Evolutionary conservation across 2,113 vertebrate species (phyloP), one percentile per base, ranked within the genome.

Genomic region (Panthera leo): DNA sequence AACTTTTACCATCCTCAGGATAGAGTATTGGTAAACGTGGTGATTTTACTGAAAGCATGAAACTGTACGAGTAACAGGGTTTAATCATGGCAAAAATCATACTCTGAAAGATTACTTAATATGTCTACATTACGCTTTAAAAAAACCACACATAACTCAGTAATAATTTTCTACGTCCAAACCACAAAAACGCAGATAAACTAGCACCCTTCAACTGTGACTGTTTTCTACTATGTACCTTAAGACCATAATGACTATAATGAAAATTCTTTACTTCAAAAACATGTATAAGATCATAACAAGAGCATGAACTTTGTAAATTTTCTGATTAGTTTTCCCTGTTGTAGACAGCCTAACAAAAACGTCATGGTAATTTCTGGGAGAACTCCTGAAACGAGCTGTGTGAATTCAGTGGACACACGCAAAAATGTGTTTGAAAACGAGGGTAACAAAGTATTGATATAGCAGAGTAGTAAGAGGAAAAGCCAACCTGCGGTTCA

Each of bases 271-370:
- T 86, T 71, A 65, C 78, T 55, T 83, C 51, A 83, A 78, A 79
- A 94, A 45, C 29, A 39, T 29, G 48, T 67, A 86, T 68, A 51
- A 34, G 70, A 58, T 78, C 75, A 90, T 21, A 76, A 9, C 36
- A 68, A 79, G 27, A 94, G 11, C 9, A 65, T 36, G 45, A 89
- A 76, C 73, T 92, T 58, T 48, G 16, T 42, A 55, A 85, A 68
- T 80, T 85, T 96, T 90, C 89, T 94, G 80, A 91, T 75, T 79
- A 53, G 65, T 15, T 55, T 73, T 95, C 91, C 55, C 53, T 80
- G 5, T 71, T 92, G n/a, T 63, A 51, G 29, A 48, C n/a, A 55
- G 39, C 29, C 71, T 91, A 91, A 85, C 55, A 84, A 70, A 96
- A 96, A 82, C 10, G 55, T 51, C n/a, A 55, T 21, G 34, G 25